A percentile compares a stretch with the other conserved stretches of the same genome.
phyloP scores from a whole-genome alignment of 2,888 invertebrate species.

The Caenorhabditis macrosperma region DNA sequence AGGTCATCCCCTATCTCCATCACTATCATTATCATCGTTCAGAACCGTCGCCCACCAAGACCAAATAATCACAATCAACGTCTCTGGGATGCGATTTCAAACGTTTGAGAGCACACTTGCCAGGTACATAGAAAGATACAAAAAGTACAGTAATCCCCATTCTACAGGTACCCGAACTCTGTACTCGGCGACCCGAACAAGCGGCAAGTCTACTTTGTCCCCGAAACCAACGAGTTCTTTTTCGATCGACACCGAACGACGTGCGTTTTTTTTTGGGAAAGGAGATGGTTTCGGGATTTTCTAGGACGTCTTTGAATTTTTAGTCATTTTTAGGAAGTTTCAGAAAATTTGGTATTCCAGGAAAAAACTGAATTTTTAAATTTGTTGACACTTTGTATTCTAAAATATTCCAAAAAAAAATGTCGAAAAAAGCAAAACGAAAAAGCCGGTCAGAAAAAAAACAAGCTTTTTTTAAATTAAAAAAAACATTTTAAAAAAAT shows the following conservation, averaged over 20 bases:
- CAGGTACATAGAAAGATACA: constrained; percentile 34
- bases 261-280: constrained; percentile 49
- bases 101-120: constrained; percentile 75
- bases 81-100: constrained; percentile 78
- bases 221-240: constrained; percentile 77
- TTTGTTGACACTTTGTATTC: too few species aligned
- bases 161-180: constrained; percentile 75
- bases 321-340: too few species aligned
- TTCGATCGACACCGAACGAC: constrained; percentile 79
- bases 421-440: not conserved
- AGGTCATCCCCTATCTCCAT: not conserved
- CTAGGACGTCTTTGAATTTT: too few species aligned
- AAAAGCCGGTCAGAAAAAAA: not conserved
- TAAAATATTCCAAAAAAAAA: not conserved
- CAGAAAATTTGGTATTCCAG: not conserved
- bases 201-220: constrained; percentile 73
- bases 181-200: constrained; percentile 76
- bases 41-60: constrained; percentile 16
- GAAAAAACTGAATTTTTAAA: not conserved
- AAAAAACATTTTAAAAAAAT: not conserved
- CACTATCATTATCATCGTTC: not conserved
- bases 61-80: constrained; percentile 77
- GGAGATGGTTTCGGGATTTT: not conserved
- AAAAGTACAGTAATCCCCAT: not conserved
- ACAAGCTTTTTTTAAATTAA: not conserved